Percentiles rank a stretch among this genome's conserved stretches.
Conservation (phyloP, 64 coral and sea anemone genomes). For the Actinia tenebrosa region DNA sequence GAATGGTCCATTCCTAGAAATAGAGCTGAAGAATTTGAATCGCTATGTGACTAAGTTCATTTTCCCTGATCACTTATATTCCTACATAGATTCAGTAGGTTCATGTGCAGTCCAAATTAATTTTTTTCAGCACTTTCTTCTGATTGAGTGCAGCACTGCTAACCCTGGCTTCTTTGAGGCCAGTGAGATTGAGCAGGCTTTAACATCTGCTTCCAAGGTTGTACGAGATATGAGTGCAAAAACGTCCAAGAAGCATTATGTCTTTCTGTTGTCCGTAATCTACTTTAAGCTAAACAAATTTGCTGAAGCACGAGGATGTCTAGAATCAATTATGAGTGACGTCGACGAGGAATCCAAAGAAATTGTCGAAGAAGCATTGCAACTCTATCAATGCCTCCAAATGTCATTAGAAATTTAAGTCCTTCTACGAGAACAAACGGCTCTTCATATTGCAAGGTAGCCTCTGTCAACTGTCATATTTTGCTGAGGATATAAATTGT, state of each 20-base stretch:
- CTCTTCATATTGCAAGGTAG: too few relatives aligned
- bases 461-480: too few relatives aligned
- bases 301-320: background rate
- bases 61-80: background rate
- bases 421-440: background rate
- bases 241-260: background rate
- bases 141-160: slow-evolving; percentile 7
- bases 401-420: background rate
- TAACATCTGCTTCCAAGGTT: background rate
- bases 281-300: slow-evolving; percentile 1
- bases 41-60: background rate
- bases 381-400: slow-evolving; percentile 1
- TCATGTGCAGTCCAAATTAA: background rate
- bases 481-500: background rate
- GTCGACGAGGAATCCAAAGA: background rate
- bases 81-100: background rate
- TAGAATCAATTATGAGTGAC: background rate
- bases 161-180: slow-evolving; percentile 11
- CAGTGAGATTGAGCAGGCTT: slow-evolving; percentile 9
- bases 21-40: slow-evolving; percentile 13
- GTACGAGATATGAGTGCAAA: background rate
- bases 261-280: background rate
- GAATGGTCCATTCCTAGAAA: background rate
- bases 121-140: slow-evolving; percentile 12
- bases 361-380: background rate